Evolutionary conservation across 2,797 vertebrate genomes (phyloP), one percentile per base, ranked within the genome.

Genomic region (Hylomyscus alleni): DNA sequence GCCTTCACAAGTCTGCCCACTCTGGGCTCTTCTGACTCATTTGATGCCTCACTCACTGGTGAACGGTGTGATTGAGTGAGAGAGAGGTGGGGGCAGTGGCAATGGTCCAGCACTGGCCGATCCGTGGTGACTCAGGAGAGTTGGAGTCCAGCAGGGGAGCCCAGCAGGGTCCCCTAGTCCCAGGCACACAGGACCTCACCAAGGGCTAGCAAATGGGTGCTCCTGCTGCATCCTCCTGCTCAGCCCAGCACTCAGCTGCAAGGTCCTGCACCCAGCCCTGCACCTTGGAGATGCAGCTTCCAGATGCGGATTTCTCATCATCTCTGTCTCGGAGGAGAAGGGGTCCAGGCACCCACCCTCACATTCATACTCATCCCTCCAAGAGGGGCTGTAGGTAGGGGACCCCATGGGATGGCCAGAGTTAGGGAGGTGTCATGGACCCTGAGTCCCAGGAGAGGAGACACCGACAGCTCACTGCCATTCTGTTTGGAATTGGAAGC

Each of bases 131-230:
- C 11, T 2, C 31, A 11, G 84, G 50, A 60, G 73, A 29, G 14
- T 22, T 3, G 0, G 2, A 37, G 78, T 37, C 26, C 9, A 44
- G 22, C 4, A 1, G 60, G 40, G 37, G 34, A 19, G 26, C 8
- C 31, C 0, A 15, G 56, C 31, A 22, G 54, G 76, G 84, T 37
- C 75, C 19, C 40, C 0, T 0, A 12, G 19, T 19, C 76, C 56
- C 29, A 20, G 2, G 14, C 6, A 12, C 37, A 3, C 0, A 1
- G n/a, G 47, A 40, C 4, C 62, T 72, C 10, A 3, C 10, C 1
- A 3, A 44, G 58, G 9, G 6, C 7, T 12, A n/a, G 44, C 31
- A 37, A 67, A n/a, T 24, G 0, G 4, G 8, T 7, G 6, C 9
- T 87, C 17, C 15, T 26, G 10, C 69, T 2, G 62, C 29, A 31